Evolutionary conservation across 1,140 invertebrate genomes (phyloP).

Genomic region (Ips nitidus): DNA sequence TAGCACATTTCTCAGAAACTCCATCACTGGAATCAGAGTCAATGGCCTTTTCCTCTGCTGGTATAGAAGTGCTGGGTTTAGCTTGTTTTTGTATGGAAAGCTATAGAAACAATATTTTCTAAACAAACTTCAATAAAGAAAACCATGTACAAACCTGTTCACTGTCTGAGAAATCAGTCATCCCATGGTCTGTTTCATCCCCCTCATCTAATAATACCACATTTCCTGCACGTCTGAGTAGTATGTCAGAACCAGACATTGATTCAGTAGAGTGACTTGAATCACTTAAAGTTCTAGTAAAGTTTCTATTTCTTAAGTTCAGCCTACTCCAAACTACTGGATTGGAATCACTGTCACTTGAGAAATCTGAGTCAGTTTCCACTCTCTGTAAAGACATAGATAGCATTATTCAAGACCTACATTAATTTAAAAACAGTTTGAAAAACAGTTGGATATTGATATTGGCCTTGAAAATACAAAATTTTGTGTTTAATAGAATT

Average conservation of each 20-base stretch:
- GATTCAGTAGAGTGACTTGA: neutral
- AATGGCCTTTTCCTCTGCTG: constrained; percentile 27
- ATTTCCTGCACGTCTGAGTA: neutral
- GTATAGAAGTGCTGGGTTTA: constrained; percentile 8
- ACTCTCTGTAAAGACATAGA: constrained; percentile 38
- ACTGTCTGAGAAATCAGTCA: constrained; percentile 34
- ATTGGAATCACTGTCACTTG: constrained; percentile 29
- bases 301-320: neutral
- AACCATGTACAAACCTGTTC: neutral
- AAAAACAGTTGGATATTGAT: neutral
- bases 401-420: constrained; percentile 20
- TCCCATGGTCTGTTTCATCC: constrained; percentile 35
- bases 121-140: too few relatives aligned
- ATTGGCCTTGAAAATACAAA: neutral
- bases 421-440: neutral
- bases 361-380: constrained; percentile 37
- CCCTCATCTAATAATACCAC: constrained; percentile 28
- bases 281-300: neutral
- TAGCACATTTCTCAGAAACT: constrained; percentile 79
- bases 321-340: constrained; percentile 10
- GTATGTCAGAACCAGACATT: neutral
- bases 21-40: constrained; percentile 67
- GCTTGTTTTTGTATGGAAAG: too few relatives aligned
- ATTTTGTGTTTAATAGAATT: too few relatives aligned
- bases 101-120: too few relatives aligned